These are phyloP conservation scores for Psittacus erithacus DNA, from an alignment of 2,113 vertebrate species.

Conservation along the genomic window DNA sequence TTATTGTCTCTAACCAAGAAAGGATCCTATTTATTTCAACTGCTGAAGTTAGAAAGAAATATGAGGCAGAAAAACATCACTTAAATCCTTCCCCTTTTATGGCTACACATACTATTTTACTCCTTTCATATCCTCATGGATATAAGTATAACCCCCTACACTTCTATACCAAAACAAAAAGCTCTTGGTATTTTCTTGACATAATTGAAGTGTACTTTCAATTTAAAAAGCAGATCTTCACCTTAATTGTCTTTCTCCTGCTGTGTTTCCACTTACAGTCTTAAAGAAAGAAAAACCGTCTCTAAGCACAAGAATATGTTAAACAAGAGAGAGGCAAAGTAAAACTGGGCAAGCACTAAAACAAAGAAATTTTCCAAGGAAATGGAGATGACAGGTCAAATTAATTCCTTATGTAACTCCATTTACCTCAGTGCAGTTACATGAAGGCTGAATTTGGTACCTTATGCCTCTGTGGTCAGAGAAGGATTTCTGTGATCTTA, in stretches of 20 bases:
- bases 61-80: background rate
- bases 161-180: background rate
- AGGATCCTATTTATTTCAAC: background rate
- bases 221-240: constrained; percentile 29
- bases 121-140: background rate
- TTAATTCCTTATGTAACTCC: constrained; percentile 54
- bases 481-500: constrained; percentile 5
- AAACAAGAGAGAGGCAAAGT: background rate
- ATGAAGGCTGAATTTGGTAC: constrained; percentile 23
- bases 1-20: background rate
- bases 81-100: background rate
- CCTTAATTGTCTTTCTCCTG: background rate
- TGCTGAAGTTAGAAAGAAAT: background rate
- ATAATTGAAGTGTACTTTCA: background rate
- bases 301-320: background rate
- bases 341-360: constrained; percentile 33
- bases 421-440: constrained; percentile 24
- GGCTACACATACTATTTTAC: background rate
- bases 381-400: constrained; percentile 46
- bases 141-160: background rate
- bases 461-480: constrained; percentile 26
- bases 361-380: constrained; percentile 42
- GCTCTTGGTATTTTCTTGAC: background rate
- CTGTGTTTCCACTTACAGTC: background rate
- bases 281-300: background rate